These are phyloP conservation scores for Acanthurus leucopareius DNA, from an alignment of 2,797 vertebrate genomes.

Conservation along the genomic window DNA sequence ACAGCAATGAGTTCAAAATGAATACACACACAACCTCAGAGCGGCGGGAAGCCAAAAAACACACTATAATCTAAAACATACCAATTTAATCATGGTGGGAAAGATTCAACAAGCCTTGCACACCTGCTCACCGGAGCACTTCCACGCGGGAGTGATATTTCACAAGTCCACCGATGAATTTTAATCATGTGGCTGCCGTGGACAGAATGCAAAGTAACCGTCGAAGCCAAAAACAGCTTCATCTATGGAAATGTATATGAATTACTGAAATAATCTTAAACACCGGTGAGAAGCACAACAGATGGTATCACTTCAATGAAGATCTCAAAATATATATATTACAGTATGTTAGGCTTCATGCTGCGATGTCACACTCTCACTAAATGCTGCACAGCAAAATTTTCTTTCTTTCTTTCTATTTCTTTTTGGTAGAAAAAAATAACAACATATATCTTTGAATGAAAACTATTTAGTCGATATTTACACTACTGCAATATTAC, in stretches of 20 bases:
- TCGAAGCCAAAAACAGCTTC: constrained; percentile 49
- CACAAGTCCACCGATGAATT: constrained; percentile 65
- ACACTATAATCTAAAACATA: constrained; percentile 81
- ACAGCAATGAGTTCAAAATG: constrained; percentile 63
- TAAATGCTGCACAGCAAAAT: constrained; percentile 1
- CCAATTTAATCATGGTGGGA: constrained; percentile 75
- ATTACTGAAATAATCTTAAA: constrained; percentile 41
- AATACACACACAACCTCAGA: constrained; percentile 62
- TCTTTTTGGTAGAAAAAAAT: neutral
- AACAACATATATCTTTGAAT: too few species aligned
- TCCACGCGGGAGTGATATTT: constrained; percentile 68
- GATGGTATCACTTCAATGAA: constrained; percentile 50
- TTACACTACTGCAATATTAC: too few species aligned
- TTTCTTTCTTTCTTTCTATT: too few species aligned
- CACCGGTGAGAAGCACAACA: constrained; percentile 45
- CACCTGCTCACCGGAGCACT: constrained; percentile 75
- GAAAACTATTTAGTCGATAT: too few species aligned
- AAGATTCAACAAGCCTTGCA: constrained; percentile 67
- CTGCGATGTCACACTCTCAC: constrained; percentile 27
- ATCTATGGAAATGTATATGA: constrained; percentile 54
- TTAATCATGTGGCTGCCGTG: constrained; percentile 54
- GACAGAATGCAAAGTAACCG: constrained; percentile 63
- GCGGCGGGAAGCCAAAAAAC: constrained; percentile 73
- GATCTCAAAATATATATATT: constrained; percentile 40
- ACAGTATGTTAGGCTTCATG: constrained; percentile 12